Conservation (phyloP, 2,113 vertebrate species). For the Phodopus roborovskii region DNA sequence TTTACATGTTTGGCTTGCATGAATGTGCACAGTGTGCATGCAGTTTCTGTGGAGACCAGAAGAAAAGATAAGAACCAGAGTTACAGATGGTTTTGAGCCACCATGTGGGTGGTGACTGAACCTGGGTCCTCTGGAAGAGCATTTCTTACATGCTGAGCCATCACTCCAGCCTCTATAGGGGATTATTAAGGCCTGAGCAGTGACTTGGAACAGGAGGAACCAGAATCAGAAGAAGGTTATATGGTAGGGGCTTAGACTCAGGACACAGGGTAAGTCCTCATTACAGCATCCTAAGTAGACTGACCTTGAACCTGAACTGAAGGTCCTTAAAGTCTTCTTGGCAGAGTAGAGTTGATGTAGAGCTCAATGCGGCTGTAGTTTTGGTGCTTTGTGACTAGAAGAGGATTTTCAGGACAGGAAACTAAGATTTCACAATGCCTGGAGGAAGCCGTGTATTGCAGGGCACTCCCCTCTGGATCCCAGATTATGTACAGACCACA, state of each 20-base stretch:
- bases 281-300: not conserved
- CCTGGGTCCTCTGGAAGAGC: not conserved
- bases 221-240: constrained; percentile 22
- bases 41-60: not conserved
- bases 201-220: not conserved
- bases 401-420: not conserved
- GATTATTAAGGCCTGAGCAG: not conserved
- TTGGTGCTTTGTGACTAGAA: not conserved
- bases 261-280: not conserved
- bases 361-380: not conserved
- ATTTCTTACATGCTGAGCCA: not conserved
- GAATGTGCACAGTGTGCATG: not conserved
- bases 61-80: not conserved
- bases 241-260: not conserved
- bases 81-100: not conserved
- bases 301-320: constrained; percentile 6
- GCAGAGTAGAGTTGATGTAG: not conserved
- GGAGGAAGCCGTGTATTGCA: not conserved
- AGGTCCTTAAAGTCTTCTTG: constrained; percentile 11
- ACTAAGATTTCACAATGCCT: not conserved
- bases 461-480: not conserved
- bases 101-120: not conserved
- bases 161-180: not conserved
- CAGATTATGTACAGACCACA: not conserved
- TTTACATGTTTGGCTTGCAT: not conserved